Percentiles rank a stretch among this genome's conserved stretches.
Evolutionary conservation across 2,113 vertebrate genomes (phyloP).

Genomic region (Pseudorhombus dupliciocellatus): DNA sequence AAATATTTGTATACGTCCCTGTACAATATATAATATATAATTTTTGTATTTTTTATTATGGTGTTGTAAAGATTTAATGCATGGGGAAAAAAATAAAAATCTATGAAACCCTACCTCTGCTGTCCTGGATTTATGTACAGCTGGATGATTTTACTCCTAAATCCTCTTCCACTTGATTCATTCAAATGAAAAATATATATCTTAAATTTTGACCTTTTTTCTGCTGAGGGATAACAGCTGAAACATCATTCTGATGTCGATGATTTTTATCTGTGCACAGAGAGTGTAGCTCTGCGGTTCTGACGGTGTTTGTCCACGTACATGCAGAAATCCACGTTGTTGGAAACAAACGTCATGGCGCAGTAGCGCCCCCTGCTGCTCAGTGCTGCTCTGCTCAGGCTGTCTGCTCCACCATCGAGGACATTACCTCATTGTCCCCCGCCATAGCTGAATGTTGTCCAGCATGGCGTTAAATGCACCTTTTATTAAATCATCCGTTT

Average conservation of each 20-base stretch:
- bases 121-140: neutral
- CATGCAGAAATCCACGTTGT: neutral
- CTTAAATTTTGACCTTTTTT: too few species aligned
- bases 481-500: too few species aligned
- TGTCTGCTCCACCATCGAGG: neutral
- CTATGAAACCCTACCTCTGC: neutral
- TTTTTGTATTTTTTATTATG: slow-evolving; percentile 28
- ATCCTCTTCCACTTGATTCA: too few species aligned
- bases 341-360: neutral
- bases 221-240: too few species aligned
- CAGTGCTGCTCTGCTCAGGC: neutral
- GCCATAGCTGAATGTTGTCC: neutral
- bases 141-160: too few species aligned
- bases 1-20: slow-evolving; percentile 48
- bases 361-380: slow-evolving; percentile 54
- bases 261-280: neutral
- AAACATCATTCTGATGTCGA: too few species aligned
- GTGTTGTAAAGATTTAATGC: slow-evolving; percentile 21
- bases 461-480: neutral
- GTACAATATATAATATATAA: slow-evolving; percentile 14
- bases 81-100: slow-evolving; percentile 48
- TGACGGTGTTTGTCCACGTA: neutral
- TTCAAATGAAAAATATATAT: too few species aligned
- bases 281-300: too few species aligned
- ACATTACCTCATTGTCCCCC: neutral